Evolutionary conservation across 2,797 vertebrate species (phyloP), one percentile per base, ranked within the genome.

Genomic region (Acipenser ruthenus): DNA sequence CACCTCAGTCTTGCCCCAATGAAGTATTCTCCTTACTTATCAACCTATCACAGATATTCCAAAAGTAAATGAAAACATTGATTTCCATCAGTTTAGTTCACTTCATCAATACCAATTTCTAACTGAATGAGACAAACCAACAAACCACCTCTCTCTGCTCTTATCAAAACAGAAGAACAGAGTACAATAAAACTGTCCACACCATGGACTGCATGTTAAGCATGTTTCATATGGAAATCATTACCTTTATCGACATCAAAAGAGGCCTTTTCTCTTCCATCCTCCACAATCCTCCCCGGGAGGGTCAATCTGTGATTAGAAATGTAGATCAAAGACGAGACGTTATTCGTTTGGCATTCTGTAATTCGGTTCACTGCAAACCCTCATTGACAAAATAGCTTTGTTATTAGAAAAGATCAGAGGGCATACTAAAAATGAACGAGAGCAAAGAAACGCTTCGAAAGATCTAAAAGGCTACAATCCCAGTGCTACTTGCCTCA

Each of bases 211-310:
- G 1, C 47, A 12, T 63, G 10, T 50, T 15, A 47, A 48, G 13
- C 37, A 63, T 9, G 10, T 48, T 48, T 63, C 10, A 12, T 23
- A 48, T 9, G 53, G 3, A 59, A 56, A 11, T 7, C 59, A 71
- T 63, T 90, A 98, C 97, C 95, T 92, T 93, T 90, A 69, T 96
- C 93, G 48, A 92, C 83, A 79, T 97, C 85, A 63, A 98, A 99
- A 52, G 79, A 88, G 8, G 91, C 95, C 71, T 83, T 94, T 78
- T 98, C 95, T 69, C 88, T 87, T 67, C 95, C 95, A 90, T 97
- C 93, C 80, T 97, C 95, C 47, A 97, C 80, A 76, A 95, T 80
- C 80, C 88, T 91, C 78, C 95, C 96, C 76, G 96, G 96, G 73
- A 99, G 90, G 1, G 83, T 90, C 80, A 99, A 88, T 71, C 96